A percentile compares a stretch with the other conserved stretches of the same genome.
These are phyloP conservation scores for Molossus alvarezi DNA, from an alignment of 2,797 vertebrate species.

Conservation along the genomic window DNA sequence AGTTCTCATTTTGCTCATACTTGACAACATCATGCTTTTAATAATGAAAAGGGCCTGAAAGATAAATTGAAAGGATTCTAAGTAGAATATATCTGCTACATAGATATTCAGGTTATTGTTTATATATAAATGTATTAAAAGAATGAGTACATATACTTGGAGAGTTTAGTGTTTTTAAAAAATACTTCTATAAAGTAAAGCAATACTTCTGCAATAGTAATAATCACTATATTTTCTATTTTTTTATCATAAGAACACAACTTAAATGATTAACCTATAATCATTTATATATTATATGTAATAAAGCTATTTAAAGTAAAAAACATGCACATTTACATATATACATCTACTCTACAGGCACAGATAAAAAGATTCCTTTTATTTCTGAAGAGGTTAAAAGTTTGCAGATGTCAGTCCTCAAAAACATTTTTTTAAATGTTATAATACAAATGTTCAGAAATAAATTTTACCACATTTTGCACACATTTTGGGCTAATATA, in stretches of 20 bases:
- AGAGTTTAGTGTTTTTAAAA: not conserved
- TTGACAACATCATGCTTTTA: not conserved
- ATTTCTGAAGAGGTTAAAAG: not conserved
- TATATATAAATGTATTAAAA: not conserved
- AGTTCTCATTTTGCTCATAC: not conserved
- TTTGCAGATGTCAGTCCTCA: not conserved
- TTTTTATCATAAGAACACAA: not conserved
- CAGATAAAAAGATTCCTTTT: not conserved
- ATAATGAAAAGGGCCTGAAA: not conserved
- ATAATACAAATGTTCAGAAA: not conserved
- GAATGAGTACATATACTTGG: not conserved
- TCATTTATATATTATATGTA: not conserved
- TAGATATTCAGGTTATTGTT: not conserved
- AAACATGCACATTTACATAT: not conserved
- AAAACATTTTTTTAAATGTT: not conserved
- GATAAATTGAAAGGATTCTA: not conserved
- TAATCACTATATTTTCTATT: not conserved
- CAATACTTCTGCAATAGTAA: not conserved
- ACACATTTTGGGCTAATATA: not conserved
- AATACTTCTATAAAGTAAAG: conserved; percentile 19
- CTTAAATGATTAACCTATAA: not conserved
- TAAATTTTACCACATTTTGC: conserved; percentile 44
- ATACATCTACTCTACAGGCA: not conserved
- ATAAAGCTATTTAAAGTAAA: not conserved
- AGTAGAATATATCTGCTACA: not conserved